Percentiles rank a stretch among this genome's conserved stretches.
Conservation (phyloP, 2,888 invertebrate genomes). For the Drosophila paramelanica region DNA sequence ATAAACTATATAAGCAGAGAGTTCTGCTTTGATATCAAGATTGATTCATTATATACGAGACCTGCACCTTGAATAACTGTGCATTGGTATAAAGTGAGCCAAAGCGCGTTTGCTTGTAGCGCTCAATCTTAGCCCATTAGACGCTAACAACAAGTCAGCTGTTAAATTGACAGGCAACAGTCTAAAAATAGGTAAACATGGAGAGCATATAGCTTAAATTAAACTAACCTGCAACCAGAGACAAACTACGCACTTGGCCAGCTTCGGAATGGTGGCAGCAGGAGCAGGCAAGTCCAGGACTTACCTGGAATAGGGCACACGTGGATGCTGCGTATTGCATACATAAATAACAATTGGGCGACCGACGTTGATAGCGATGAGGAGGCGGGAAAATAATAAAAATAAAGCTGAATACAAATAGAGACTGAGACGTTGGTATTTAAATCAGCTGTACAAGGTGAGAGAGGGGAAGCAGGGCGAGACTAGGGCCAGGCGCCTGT, state of each 20-base stretch:
- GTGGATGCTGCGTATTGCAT: slow-evolving; percentile 60
- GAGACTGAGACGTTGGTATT: slow-evolving; percentile 56
- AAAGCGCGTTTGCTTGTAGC: slow-evolving; percentile 30
- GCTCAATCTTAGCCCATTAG: neutral
- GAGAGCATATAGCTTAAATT: slow-evolving; percentile 35
- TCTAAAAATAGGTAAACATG: slow-evolving; percentile 44
- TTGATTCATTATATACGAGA: neutral
- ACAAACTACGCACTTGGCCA: slow-evolving; percentile 57
- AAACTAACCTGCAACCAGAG: slow-evolving; percentile 3
- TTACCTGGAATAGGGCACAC: slow-evolving; percentile 25
- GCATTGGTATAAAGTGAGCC: neutral
- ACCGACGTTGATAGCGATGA: slow-evolving; percentile 27
- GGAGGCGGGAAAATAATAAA: slow-evolving; percentile 39
- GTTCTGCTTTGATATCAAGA: no score
- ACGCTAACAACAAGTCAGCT: slow-evolving; percentile 8
- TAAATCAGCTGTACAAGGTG: slow-evolving; percentile 49
- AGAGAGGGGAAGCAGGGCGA: neutral
- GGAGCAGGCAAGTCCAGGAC: neutral
- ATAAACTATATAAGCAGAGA: no score
- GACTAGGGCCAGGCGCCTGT: slow-evolving; percentile 39
- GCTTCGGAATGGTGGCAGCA: slow-evolving; percentile 2
- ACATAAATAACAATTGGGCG: slow-evolving; percentile 68
- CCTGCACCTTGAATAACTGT: neutral
- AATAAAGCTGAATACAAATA: slow-evolving; percentile 48
- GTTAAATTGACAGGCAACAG: slow-evolving; percentile 23